Evolutionary conservation across 1,140 invertebrate genomes (phyloP).

Genomic region (Lycorma delicatula): DNA sequence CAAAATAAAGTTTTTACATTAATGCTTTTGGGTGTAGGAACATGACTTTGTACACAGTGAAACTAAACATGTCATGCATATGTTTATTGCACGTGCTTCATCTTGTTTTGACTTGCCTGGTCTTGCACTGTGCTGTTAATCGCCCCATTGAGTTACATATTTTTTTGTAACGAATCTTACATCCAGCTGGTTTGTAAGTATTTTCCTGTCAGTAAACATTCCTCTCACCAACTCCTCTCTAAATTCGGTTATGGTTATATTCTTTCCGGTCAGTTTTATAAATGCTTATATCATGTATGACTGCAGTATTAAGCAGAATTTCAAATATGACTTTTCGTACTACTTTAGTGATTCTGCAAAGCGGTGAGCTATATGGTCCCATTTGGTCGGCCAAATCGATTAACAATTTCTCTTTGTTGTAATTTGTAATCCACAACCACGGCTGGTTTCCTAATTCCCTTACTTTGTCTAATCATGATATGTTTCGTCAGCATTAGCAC

Average conservation of each 20-base stretch:
- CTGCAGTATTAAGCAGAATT: background rate
- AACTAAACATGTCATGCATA: no score
- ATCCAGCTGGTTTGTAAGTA: no score
- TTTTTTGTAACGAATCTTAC: no score
- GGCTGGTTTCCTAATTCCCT: constrained; percentile 28
- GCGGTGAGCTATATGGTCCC: constrained; percentile 29
- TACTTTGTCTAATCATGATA: constrained; percentile 3
- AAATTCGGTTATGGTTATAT: background rate
- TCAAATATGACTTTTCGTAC: background rate
- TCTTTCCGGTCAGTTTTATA: background rate
- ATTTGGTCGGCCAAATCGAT: constrained; percentile 38
- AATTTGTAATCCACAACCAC: constrained; percentile 36
- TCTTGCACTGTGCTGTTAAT: no score
- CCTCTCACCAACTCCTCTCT: background rate
- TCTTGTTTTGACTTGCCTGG: no score
- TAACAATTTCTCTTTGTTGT: constrained; percentile 32
- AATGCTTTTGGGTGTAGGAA: no score
- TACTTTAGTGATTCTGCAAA: background rate
- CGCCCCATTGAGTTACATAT: no score
- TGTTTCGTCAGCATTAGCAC: constrained; percentile 21
- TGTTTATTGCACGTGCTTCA: no score
- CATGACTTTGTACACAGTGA: no score
- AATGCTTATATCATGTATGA: background rate
- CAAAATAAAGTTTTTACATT: no score
- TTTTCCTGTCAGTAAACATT: no score